Conservation (phyloP, 2,797 vertebrate species). For the Borostomias antarcticus region DNA sequence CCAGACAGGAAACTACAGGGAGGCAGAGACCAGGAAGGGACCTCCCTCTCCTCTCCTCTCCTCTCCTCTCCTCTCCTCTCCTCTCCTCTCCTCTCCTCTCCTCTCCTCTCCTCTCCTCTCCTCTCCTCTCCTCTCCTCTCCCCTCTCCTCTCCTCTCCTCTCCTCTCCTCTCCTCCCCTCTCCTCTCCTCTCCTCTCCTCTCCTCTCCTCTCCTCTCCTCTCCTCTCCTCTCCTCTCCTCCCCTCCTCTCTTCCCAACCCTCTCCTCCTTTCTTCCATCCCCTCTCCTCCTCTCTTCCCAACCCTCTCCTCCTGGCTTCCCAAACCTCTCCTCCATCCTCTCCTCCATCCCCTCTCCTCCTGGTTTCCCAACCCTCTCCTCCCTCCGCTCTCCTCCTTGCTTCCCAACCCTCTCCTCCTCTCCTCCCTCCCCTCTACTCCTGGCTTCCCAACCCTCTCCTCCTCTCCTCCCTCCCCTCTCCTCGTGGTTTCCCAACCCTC, state of each 20-base stretch:
- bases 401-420: too few species aligned
- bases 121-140: not conserved
- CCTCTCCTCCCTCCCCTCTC: too few species aligned
- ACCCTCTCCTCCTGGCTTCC: not conserved
- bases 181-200: not conserved
- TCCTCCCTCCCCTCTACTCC: too few species aligned
- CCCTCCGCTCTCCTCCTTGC: too few species aligned
- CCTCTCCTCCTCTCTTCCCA: too few species aligned
- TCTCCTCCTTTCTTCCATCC: not conserved
- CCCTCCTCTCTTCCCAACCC: not conserved
- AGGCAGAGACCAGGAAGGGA: not conserved
- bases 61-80: not conserved
- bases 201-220: not conserved
- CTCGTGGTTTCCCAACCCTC: too few species aligned
- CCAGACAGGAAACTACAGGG: not conserved
- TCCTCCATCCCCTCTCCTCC: not conserved
- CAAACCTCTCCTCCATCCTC: too few species aligned
- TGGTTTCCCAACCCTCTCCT: too few species aligned
- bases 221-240: not conserved
- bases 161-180: constrained; percentile 19
- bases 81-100: not conserved
- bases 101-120: not conserved
- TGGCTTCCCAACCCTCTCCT: too few species aligned
- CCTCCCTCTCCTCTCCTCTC: not conserved
- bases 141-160: not conserved